Evolutionary conservation across 2,888 invertebrate genomes (phyloP), one percentile per base, ranked within the genome.

Genomic region (Tromatobia lineatoria): DNA sequence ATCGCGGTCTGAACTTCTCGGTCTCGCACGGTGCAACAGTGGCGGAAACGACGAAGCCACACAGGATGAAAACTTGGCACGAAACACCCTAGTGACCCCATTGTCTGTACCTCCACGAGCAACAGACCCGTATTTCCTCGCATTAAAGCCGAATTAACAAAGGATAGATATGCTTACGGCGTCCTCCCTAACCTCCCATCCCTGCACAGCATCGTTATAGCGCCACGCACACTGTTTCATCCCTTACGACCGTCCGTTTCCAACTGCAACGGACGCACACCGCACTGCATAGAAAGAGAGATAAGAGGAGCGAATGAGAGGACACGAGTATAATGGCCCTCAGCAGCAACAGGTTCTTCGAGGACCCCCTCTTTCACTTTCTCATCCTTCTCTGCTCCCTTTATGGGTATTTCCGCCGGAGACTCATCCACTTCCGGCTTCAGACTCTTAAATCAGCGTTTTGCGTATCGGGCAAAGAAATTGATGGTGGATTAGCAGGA

Each of bases 141-240:
- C 89, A 91, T 91, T 92, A 92, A 91, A 90, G 88, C 90, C 87
- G 90, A 92, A 91, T 92, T 91, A 91, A 91, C 91, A 90, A 89
- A 89, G 89, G 90, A 90, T 90, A 87, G 90, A 90, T 89, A 89
- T 88, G 90, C 89, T 90, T 88, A 88, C 81, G 47, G 76, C 59
- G 50, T 76, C 29, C 81, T 78, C 75, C 74, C 66, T 18, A 20
- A 66, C 59, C 47, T 54, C 42, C 69, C 57, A 80, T 70, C 82
- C 78, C 85, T 45, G 20, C 42, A 38, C 18, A 38, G 38, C 82
- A 38, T 45, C 82, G 29, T 74, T 87, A 67, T 66, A 71, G 59
- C 57, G 79, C 66, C 75, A 80, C 83, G 80, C 83, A 84, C 84
- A 82, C 78, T 34, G 57, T 81, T 75, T 78, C 85, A 71, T 66